A percentile compares a stretch with the other conserved stretches of the same genome.
These are phyloP conservation scores for Neoitamus cyanurus DNA, from an alignment of 2,888 invertebrate species.

Conservation along the genomic window DNA sequence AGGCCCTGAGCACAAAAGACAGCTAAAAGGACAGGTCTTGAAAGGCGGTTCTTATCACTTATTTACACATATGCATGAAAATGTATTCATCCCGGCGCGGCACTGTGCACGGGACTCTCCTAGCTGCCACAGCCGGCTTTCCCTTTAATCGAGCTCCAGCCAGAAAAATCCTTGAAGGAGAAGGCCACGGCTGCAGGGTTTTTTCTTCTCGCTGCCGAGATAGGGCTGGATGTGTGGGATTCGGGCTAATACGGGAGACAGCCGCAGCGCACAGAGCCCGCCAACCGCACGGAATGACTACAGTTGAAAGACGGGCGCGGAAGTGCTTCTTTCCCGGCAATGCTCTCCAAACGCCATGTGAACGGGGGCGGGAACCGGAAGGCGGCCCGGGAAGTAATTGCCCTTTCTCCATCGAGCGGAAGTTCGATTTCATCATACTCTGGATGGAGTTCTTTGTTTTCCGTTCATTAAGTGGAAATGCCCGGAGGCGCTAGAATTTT, in stretches of 20 bases:
- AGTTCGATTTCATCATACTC: slow-evolving; percentile 21
- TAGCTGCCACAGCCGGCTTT: neutral
- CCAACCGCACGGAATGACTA: neutral
- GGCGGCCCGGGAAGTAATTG: neutral
- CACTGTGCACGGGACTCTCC: neutral
- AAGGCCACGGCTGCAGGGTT: neutral
- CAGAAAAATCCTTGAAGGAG: neutral
- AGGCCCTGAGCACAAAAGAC: slow-evolving; percentile 2
- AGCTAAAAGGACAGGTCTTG: slow-evolving; percentile 33
- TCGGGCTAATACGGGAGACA: neutral
- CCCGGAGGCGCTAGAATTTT: neutral
- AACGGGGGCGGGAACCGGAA: neutral
- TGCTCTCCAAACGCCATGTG: no score
- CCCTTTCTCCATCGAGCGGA: neutral
- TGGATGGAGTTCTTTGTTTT: slow-evolving; percentile 15
- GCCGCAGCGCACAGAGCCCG: neutral
- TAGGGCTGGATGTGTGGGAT: neutral
- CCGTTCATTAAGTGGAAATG: slow-evolving; percentile 15
- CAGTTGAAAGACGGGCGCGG: neutral
- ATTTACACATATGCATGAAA: slow-evolving; percentile 35
- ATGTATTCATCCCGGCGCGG: neutral
- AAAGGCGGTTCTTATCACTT: slow-evolving; percentile 38
- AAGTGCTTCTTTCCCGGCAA: neutral
- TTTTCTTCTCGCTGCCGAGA: neutral
- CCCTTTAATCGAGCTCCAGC: neutral